Evolutionary conservation across 2,888 invertebrate genomes (phyloP).

Genomic region (Calliphora vomitoria): DNA sequence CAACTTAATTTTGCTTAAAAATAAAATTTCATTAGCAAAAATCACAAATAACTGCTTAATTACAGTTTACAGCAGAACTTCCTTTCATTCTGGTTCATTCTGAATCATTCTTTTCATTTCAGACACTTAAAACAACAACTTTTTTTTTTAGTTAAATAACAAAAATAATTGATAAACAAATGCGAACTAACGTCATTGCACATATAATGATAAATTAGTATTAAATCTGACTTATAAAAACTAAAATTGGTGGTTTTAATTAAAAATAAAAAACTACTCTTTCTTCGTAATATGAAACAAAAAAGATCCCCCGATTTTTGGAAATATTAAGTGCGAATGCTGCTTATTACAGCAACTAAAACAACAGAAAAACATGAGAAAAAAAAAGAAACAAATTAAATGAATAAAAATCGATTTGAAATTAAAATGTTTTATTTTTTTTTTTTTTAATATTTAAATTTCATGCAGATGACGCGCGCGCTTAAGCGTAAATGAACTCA

Average conservation of each 20-base stretch:
- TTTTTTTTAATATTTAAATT: slow-evolving; percentile 47
- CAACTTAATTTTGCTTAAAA: too few species aligned
- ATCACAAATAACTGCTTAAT: too few species aligned
- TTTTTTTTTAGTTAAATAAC: too few species aligned
- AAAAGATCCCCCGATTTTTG: slow-evolving; percentile 43
- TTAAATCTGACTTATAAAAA: neutral
- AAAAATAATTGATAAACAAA: neutral
- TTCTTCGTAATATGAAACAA: neutral
- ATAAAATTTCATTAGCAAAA: too few species aligned
- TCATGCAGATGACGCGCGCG: slow-evolving; percentile 65
- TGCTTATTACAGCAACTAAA: neutral
- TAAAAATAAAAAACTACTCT: slow-evolving; percentile 13
- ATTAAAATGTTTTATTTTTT: slow-evolving; percentile 15
- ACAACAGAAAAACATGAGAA: slow-evolving; percentile 6
- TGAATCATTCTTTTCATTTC: neutral
- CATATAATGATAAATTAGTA: neutral
- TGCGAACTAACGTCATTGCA: neutral
- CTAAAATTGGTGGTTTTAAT: neutral
- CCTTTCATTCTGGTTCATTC: neutral
- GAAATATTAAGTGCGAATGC: slow-evolving; percentile 20
- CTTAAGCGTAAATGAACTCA: slow-evolving; percentile 50
- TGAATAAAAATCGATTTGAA: slow-evolving; percentile 22
- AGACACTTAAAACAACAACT: too few species aligned
- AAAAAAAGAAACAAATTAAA: slow-evolving; percentile 16
- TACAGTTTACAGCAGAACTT: neutral